Conservation (phyloP, 2,888 invertebrate genomes). For the Megalurothrips usitatus region DNA sequence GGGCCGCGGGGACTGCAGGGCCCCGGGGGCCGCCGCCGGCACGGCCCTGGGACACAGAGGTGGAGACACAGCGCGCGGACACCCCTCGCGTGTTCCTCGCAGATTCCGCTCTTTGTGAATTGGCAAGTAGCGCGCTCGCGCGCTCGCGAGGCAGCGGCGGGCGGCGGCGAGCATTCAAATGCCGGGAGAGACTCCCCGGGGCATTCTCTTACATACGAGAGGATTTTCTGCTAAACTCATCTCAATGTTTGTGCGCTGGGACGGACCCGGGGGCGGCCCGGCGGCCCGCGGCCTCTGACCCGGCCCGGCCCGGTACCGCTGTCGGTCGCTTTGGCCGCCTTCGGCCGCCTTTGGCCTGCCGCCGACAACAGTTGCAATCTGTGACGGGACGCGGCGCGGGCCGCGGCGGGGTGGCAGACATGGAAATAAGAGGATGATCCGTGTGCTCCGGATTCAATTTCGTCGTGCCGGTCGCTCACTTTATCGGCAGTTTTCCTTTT, state of each 20-base stretch:
- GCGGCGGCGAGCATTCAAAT: too few species aligned
- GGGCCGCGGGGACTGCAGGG: too few species aligned
- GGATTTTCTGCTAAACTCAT: not conserved
- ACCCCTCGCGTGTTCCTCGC: not conserved
- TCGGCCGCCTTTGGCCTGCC: not conserved
- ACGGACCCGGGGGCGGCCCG: not conserved
- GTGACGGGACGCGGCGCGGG: not conserved
- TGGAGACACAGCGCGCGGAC: not conserved
- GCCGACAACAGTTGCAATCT: not conserved
- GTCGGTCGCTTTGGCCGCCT: not conserved
- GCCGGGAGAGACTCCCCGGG: too few species aligned
- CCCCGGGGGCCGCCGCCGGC: too few species aligned
- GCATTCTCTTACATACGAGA: too few species aligned
- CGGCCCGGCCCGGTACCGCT: not conserved
- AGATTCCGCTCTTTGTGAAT: too few species aligned
- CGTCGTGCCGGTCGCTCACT: not conserved
- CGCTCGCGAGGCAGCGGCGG: too few species aligned
- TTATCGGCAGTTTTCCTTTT: constrained; percentile 6
- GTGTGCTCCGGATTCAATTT: not conserved
- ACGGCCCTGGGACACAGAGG: not conserved
- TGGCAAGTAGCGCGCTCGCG: too few species aligned
- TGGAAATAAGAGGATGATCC: constrained; percentile 6
- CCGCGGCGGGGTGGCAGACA: not conserved
- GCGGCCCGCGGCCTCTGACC: too few species aligned
- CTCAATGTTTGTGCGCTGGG: not conserved